These are phyloP conservation scores for Halocaridina rubra DNA, from an alignment of 2,888 invertebrate genomes.

Conservation along the genomic window DNA sequence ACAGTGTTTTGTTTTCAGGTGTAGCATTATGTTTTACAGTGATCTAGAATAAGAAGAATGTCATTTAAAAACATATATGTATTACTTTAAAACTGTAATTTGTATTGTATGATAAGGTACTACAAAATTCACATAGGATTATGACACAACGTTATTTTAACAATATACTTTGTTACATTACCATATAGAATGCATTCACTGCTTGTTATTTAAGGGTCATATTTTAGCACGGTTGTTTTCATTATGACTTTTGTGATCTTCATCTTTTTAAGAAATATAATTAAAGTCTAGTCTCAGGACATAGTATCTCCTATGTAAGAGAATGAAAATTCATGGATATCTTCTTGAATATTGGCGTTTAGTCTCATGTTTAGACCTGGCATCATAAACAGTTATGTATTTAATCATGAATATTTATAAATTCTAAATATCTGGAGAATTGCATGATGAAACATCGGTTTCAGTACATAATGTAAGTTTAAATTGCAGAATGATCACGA, in stretches of 20 bases:
- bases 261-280: neutral
- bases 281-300: conserved; percentile 29
- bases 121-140: too few species aligned
- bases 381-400: neutral
- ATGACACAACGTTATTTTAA: too few species aligned
- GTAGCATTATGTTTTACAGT: too few species aligned
- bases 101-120: too few species aligned
- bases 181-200: conserved; percentile 10
- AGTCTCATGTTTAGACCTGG: neutral
- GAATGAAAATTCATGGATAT: neutral
- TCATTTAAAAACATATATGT: too few species aligned
- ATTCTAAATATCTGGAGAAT: neutral
- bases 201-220: neutral
- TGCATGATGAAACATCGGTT: neutral
- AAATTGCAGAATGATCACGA: too few species aligned
- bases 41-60: too few species aligned
- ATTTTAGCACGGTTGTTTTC: too few species aligned
- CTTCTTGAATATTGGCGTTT: neutral
- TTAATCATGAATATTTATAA: neutral
- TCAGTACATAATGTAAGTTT: too few species aligned
- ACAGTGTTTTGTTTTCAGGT: too few species aligned
- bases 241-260: neutral
- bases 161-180: too few species aligned
- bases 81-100: too few species aligned
- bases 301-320: conserved; percentile 11